Conservation (phyloP, 2,797 vertebrate genomes). For the Phoebastria nigripes region DNA sequence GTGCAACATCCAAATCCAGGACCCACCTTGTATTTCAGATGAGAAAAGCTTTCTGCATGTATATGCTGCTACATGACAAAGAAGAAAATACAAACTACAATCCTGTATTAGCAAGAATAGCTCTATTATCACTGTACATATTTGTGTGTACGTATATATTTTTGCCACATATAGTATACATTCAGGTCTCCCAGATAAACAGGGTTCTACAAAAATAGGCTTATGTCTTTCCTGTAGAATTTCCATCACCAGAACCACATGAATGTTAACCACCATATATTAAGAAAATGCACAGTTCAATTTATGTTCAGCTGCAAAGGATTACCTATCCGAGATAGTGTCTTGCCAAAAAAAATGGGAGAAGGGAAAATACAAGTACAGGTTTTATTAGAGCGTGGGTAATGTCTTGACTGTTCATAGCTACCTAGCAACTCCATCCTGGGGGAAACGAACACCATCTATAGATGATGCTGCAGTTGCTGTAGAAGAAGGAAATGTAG, state of each 20-base stretch:
- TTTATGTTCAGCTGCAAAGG: background rate
- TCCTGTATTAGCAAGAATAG: slow-evolving; percentile 50
- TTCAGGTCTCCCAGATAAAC: slow-evolving; percentile 25
- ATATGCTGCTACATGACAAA: background rate
- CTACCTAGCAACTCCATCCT: background rate
- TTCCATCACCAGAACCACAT: background rate
- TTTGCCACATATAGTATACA: slow-evolving; percentile 20
- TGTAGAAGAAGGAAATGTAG: background rate
- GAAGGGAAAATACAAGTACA: background rate
- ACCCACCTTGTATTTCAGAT: background rate
- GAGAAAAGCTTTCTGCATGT: background rate
- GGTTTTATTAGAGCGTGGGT: background rate
- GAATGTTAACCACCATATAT: background rate
- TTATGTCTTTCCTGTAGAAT: background rate
- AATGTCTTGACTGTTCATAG: background rate
- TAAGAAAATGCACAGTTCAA: background rate
- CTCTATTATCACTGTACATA: slow-evolving; percentile 37
- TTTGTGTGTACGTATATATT: background rate
- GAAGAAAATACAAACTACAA: background rate
- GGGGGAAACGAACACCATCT: background rate
- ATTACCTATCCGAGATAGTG: background rate
- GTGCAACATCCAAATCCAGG: background rate
- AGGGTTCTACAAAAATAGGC: slow-evolving; percentile 24
- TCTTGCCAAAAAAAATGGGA: background rate
- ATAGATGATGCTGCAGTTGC: background rate